Conservation (phyloP, 2,797 vertebrate genomes). For the Lithobates sylvaticus region DNA sequence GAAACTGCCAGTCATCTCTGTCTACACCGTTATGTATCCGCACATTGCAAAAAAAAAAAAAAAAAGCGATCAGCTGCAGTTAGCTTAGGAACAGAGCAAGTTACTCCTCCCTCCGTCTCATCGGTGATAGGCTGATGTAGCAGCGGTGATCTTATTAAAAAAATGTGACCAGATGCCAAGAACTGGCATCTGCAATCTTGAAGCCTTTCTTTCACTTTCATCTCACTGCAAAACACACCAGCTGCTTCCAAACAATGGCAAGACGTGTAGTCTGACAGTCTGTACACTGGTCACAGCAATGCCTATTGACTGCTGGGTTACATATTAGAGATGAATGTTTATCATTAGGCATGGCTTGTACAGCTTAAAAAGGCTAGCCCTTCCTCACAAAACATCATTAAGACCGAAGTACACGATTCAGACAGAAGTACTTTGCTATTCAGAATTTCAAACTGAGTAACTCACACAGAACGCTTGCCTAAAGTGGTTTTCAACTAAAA, state of each 20-base stretch:
- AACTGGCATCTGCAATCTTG: conserved; percentile 53
- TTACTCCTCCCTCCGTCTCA: neutral
- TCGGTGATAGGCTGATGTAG: conserved; percentile 33
- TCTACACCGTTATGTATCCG: neutral
- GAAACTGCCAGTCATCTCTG: neutral
- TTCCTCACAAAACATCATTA: neutral
- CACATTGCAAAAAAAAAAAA: neutral
- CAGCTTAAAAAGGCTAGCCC: neutral
- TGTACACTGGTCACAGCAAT: conserved; percentile 24
- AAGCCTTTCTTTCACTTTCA: conserved; percentile 56
- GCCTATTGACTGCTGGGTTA: neutral
- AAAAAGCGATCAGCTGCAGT: conserved; percentile 8
- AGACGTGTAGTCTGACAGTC: conserved; percentile 12
- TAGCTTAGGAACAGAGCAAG: conserved; percentile 12
- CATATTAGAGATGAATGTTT: neutral
- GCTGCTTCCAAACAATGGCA: conserved; percentile 50
- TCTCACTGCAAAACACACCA: conserved; percentile 49
- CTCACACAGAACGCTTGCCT: neutral
- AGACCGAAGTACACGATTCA: neutral
- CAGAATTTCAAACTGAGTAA: neutral
- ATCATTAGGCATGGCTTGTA: neutral
- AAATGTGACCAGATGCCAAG: conserved; percentile 51
- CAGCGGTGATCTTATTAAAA: conserved; percentile 53
- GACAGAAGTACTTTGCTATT: neutral
- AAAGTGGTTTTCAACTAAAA: no score